These are phyloP conservation scores for Tipula lateralis DNA, from an alignment of 2,888 invertebrate species.

Conservation along the genomic window DNA sequence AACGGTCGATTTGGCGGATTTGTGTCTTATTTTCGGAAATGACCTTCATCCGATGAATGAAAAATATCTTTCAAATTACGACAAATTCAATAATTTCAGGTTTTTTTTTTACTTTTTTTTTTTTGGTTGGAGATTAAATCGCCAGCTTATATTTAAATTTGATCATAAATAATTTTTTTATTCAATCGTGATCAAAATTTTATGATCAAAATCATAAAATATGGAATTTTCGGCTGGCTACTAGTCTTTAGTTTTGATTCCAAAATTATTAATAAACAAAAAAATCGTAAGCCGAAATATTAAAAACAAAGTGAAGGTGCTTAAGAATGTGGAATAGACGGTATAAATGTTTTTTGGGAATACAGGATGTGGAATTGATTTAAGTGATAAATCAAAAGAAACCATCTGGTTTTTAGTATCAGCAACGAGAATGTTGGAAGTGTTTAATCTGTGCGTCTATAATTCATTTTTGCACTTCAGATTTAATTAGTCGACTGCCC, in stretches of 20 bases:
- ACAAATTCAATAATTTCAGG: constrained; percentile 11
- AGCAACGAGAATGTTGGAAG: too few relatives aligned
- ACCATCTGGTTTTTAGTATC: too few relatives aligned
- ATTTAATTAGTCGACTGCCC: too few relatives aligned
- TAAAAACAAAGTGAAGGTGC: not conserved
- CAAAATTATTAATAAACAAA: not conserved
- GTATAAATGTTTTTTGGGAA: not conserved
- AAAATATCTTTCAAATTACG: not conserved
- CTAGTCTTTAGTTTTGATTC: constrained; percentile 19
- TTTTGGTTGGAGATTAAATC: not conserved
- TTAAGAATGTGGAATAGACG: not conserved
- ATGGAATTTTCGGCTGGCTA: not conserved
- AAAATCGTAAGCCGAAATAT: not conserved
- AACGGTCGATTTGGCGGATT: not conserved
- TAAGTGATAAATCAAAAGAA: not conserved
- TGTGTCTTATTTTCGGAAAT: not conserved
- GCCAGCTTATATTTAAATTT: not conserved
- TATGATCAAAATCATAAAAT: constrained; percentile 1
- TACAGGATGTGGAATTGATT: not conserved
- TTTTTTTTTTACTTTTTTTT: not conserved
- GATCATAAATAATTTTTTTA: not conserved
- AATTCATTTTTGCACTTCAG: too few relatives aligned
- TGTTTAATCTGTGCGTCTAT: too few relatives aligned
- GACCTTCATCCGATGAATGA: not conserved
- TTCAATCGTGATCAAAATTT: constrained; percentile 19